These are phyloP conservation scores for Poliocrania exsul DNA, from an alignment of 2,797 vertebrate species.

Conservation along the genomic window DNA sequence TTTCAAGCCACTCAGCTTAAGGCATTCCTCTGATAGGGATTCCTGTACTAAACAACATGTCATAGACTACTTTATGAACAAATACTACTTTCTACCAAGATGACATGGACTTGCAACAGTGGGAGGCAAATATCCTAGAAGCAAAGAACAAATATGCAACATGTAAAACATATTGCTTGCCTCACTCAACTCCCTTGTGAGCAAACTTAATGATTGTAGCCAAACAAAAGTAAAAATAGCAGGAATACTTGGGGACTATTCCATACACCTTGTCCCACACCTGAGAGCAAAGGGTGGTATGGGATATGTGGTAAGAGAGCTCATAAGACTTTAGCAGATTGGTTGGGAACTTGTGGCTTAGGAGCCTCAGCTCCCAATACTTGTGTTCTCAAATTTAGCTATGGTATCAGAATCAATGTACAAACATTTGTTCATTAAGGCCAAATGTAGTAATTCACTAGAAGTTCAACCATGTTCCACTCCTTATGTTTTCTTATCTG, in stretches of 20 bases:
- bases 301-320: neutral
- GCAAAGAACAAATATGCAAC: neutral
- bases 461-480: accelerated
- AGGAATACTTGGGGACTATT: neutral
- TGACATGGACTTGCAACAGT: accelerated
- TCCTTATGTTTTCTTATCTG: neutral
- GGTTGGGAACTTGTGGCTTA: neutral
- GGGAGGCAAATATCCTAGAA: neutral
- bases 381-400: neutral
- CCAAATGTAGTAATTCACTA: neutral
- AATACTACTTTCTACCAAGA: neutral
- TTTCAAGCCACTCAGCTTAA: neutral
- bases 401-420: neutral
- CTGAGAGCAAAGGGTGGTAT: neutral
- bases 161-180: accelerated
- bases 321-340: neutral
- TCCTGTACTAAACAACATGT: neutral
- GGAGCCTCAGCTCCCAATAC: neutral
- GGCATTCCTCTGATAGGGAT: neutral
- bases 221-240: neutral
- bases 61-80: accelerated
- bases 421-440: neutral
- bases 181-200: neutral
- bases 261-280: neutral
- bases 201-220: neutral